Evolutionary conservation across 2,797 vertebrate species (phyloP), one percentile per base, ranked within the genome.

Genomic region (Melanotaenia pygmaea): DNA sequence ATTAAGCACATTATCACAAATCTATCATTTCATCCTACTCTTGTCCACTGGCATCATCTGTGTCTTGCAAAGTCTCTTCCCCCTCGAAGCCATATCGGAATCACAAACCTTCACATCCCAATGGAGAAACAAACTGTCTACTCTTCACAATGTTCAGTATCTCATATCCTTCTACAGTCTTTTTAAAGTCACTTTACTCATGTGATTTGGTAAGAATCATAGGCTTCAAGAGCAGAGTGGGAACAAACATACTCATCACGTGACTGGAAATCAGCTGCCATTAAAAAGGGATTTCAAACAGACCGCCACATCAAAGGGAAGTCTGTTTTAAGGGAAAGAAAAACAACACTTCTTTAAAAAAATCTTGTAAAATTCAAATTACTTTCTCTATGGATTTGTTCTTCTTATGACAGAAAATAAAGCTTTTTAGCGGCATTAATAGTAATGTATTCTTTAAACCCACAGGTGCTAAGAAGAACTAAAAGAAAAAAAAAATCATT

Each of bases 1-100:
- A 86, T 85, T 91, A 92, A 79, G 82, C 86, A 61, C 89, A 78
- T 63, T 75, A 79, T 88, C 85, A 87, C 72, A 76, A 86, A 89
- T 90, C 83, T 79, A 81, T 93, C 51, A 89, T 86, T 86, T 83
- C 80, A 79, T 88, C 85, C 82, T 59, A 64, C 80, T 78, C 56
- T 69, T 60, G 64, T 89, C 81, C 70, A 22, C 63, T 73, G 76
- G 86, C 82, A 87, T 90, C 83, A 78, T 86, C 75, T 64, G 50
- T 64, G 59, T 71, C 74, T 74, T 32, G 76, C 76, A 82, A 71
- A 71, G 66, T 67, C 64, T 60, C 50, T 67, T 51, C 50, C 63
- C 80, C 74, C 80, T 73, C 5, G 0, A 71, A 86, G 79, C 67
- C 74, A 79, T 80, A 77, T 87, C 76, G 73, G 71, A 83, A 87